Evolutionary conservation across 2,113 vertebrate species (phyloP).

Genomic region (Sterna hirundo): DNA sequence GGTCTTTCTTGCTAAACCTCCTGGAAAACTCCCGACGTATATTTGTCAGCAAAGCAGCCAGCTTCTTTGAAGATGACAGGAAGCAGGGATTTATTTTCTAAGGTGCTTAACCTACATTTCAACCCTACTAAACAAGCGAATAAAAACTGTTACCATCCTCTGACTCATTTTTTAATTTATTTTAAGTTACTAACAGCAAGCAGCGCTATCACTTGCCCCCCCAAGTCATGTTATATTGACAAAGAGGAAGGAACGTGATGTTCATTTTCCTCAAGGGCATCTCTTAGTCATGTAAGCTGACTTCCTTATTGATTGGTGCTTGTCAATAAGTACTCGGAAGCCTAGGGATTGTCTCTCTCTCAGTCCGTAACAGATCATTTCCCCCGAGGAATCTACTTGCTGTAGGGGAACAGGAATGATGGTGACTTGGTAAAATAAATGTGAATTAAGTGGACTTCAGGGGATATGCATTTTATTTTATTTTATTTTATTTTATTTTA

Average conservation of each 20-base stretch:
- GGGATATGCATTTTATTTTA: not conserved
- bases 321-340: conserved; percentile 10
- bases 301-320: not conserved
- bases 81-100: not conserved
- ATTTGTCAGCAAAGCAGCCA: not conserved
- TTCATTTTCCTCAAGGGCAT: conserved; percentile 34
- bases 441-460: not conserved
- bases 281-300: not conserved
- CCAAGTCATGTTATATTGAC: not conserved
- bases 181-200: not conserved
- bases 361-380: not conserved
- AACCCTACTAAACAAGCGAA: not conserved
- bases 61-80: not conserved
- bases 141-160: not conserved
- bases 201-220: not conserved
- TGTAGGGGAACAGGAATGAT: not conserved
- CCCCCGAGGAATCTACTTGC: not conserved
- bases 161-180: not conserved
- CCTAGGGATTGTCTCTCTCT: not conserved
- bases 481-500: not conserved
- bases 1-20: not conserved
- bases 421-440: not conserved
- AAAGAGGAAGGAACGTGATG: not conserved
- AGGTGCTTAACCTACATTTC: conserved; percentile 10
- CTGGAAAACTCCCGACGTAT: not conserved